Conservation (phyloP, 1,140 invertebrate species). For the Diorhabda sublineata region DNA sequence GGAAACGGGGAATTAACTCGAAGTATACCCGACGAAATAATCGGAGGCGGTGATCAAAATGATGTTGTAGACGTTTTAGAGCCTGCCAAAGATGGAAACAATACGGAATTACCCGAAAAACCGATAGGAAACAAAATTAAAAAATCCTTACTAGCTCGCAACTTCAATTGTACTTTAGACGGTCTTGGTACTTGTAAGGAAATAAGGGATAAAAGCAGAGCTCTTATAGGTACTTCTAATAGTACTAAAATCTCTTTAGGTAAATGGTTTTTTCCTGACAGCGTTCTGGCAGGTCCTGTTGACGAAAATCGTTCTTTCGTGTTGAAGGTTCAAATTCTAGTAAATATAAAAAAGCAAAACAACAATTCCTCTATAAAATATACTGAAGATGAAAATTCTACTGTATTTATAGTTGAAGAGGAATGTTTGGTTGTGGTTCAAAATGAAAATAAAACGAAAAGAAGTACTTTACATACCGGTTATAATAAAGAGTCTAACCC, state of each 20-base stretch:
- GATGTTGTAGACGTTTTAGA: too few relatives aligned
- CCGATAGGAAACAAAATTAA: neutral
- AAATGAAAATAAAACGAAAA: slow-evolving; percentile 20
- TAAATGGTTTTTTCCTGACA: neutral
- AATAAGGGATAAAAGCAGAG: neutral
- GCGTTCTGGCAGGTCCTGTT: neutral
- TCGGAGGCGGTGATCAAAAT: too few relatives aligned
- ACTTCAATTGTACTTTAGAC: neutral
- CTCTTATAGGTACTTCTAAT: neutral
- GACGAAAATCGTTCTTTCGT: neutral
- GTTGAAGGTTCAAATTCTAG: neutral
- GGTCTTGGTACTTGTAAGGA: neutral
- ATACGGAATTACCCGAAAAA: too few relatives aligned
- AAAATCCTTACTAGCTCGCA: neutral
- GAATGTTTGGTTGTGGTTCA: neutral
- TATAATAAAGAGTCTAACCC: too few relatives aligned
- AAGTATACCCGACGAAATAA: too few relatives aligned
- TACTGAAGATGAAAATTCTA: neutral
- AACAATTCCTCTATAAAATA: neutral
- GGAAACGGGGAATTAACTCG: neutral
- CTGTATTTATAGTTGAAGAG: neutral
- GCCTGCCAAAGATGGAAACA: too few relatives aligned
- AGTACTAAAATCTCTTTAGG: neutral
- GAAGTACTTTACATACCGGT: too few relatives aligned
- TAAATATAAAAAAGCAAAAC: neutral